These are phyloP conservation scores for Nudaria mundana DNA, from an alignment of 2,888 invertebrate genomes.

Conservation along the genomic window DNA sequence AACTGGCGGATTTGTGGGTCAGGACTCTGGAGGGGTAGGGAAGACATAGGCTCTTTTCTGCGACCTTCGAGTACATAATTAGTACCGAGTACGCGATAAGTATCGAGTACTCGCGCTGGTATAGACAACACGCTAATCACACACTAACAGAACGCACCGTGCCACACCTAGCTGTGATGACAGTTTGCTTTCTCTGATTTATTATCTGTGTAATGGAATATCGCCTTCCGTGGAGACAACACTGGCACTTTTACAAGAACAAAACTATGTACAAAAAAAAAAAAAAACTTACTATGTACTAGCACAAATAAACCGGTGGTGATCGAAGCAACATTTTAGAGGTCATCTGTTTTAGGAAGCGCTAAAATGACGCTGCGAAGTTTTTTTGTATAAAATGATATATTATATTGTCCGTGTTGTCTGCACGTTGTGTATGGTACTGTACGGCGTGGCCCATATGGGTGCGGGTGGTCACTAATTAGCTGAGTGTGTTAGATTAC, in stretches of 20 bases:
- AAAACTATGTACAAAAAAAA: constrained; percentile 12
- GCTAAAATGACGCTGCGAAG: constrained; percentile 10
- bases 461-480: constrained; percentile 74
- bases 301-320: constrained; percentile 13
- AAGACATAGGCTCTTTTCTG: constrained; percentile 64
- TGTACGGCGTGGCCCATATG: constrained; percentile 53
- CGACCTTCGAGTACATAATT: constrained; percentile 59
- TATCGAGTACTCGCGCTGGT: constrained; percentile 12
- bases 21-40: constrained; percentile 27
- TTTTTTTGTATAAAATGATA: neutral
- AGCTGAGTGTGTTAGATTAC: constrained; percentile 47
- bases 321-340: constrained; percentile 25
- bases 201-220: constrained; percentile 48
- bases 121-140: constrained; percentile 39
- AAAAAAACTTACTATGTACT: constrained; percentile 10
- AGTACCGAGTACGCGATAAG: no score
- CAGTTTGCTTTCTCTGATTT: constrained; percentile 66
- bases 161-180: constrained; percentile 79
- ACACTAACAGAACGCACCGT: constrained; percentile 60
- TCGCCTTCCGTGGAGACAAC: constrained; percentile 59
- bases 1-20: constrained; percentile 26
- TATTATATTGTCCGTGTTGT: constrained; percentile 27
- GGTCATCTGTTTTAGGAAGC: constrained; percentile 11
- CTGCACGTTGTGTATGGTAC: constrained; percentile 38
- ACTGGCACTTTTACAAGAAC: constrained; percentile 28